A percentile compares a stretch with the other conserved stretches of the same genome.
phyloP scores from a whole-genome alignment of 2,888 invertebrate genomes.

The Helicoverpa assulta region DNA sequence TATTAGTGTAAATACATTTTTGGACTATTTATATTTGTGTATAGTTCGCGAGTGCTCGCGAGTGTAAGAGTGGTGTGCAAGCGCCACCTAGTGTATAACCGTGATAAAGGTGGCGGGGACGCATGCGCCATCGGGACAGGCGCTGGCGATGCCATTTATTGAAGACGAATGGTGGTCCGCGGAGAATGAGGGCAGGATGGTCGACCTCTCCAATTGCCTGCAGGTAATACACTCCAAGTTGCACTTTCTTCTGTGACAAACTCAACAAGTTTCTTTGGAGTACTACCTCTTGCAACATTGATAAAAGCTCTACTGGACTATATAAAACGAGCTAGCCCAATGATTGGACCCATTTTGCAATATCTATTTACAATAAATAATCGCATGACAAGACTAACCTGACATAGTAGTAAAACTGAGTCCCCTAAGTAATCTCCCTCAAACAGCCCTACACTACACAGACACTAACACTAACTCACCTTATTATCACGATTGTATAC shows the following conservation, averaged over 20 bases:
- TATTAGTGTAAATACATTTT: slow-evolving; percentile 83
- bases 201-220: slow-evolving; percentile 96
- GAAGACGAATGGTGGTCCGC: slow-evolving; percentile 99
- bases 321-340: not conserved
- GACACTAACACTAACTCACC: not conserved
- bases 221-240: slow-evolving; percentile 89
- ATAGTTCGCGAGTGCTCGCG: slow-evolving; percentile 78
- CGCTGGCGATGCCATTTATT: slow-evolving; percentile 98
- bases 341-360: not conserved
- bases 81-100: slow-evolving; percentile 84
- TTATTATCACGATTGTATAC: slow-evolving; percentile 15
- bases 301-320: not conserved
- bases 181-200: slow-evolving; percentile 98
- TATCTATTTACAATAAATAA: slow-evolving; percentile 2
- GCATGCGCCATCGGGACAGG: slow-evolving; percentile 91
- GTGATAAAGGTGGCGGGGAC: slow-evolving; percentile 91
- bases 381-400: slow-evolving; percentile 29
- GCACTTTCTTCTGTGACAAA: slow-evolving; percentile 21
- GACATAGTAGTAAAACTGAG: not conserved
- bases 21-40: slow-evolving; percentile 75
- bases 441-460: slow-evolving; percentile 7
- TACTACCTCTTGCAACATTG: not conserved
- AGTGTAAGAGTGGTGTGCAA: slow-evolving; percentile 71
- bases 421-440: not conserved
- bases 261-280: slow-evolving; percentile 23